phyloP scores from a whole-genome alignment of 2,113 vertebrate species.

The Phyllostomus discolor region DNA sequence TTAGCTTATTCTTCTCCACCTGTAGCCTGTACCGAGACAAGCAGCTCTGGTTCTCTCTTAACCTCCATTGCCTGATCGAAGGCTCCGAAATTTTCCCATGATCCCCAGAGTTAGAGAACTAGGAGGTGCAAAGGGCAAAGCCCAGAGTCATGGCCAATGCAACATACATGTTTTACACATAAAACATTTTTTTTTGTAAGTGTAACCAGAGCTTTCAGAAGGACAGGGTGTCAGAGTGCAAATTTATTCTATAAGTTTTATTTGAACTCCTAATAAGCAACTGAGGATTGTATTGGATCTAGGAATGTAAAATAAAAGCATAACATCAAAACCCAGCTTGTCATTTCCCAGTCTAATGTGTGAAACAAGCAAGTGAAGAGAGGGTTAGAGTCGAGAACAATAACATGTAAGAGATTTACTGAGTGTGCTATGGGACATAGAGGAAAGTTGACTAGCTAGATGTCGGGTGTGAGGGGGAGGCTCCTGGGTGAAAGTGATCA shows the following conservation, averaged over 20 bases:
- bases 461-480: not conserved
- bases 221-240: not conserved
- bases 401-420: not conserved
- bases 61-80: not conserved
- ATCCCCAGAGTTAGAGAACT: not conserved
- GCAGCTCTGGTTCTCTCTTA: not conserved
- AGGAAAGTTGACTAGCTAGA: not conserved
- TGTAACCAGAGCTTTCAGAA: not conserved
- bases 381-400: not conserved
- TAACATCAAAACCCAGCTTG: not conserved
- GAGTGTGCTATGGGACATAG: accelerated
- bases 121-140: not conserved
- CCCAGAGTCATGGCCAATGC: not conserved
- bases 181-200: not conserved
- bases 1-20: not conserved
- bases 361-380: not conserved
- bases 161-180: not conserved
- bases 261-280: not conserved
- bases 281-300: not conserved
- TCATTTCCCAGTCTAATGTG: not conserved
- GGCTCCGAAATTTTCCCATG: not conserved
- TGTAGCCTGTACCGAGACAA: not conserved
- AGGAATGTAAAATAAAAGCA: not conserved
- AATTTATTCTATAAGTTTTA: not conserved
- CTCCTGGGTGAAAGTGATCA: not conserved